Conservation (phyloP, 2,888 invertebrate species). For the Electrophaes corylata region DNA sequence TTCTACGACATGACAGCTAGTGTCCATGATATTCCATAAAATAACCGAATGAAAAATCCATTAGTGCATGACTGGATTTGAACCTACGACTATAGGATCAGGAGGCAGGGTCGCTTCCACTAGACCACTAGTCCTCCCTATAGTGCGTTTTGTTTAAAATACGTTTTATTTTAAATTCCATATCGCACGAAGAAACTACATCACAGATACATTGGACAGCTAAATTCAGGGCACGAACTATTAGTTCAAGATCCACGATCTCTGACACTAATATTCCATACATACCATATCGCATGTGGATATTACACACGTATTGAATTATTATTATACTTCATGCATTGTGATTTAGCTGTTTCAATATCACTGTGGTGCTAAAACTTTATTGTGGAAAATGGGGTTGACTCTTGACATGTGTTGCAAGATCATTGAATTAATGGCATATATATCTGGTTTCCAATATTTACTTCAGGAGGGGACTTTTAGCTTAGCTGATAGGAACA, state of each 20-base stretch:
- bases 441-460: not conserved
- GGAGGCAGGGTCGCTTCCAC: too few species aligned
- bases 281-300: conserved; percentile 28
- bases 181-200: conserved; percentile 2
- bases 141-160: not conserved
- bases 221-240: conserved; percentile 23
- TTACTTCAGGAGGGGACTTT: not conserved
- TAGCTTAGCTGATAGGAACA: not conserved
- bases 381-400: conserved; percentile 56
- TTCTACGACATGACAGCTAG: too few species aligned
- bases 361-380: conserved; percentile 71
- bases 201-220: conserved; percentile 12
- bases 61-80: too few species aligned
- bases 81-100: too few species aligned
- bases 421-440: conserved; percentile 35
- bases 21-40: too few species aligned
- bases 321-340: conserved; percentile 32
- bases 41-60: too few species aligned
- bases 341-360: conserved; percentile 78
- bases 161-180: not conserved
- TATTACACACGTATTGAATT: conserved; percentile 31
- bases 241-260: conserved; percentile 28
- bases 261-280: conserved; percentile 27
- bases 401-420: conserved; percentile 26
- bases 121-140: too few species aligned